Base-by-base conservation (phyloP, 2,888 invertebrate genomes). In the Cheilosia grossa region DNA sequence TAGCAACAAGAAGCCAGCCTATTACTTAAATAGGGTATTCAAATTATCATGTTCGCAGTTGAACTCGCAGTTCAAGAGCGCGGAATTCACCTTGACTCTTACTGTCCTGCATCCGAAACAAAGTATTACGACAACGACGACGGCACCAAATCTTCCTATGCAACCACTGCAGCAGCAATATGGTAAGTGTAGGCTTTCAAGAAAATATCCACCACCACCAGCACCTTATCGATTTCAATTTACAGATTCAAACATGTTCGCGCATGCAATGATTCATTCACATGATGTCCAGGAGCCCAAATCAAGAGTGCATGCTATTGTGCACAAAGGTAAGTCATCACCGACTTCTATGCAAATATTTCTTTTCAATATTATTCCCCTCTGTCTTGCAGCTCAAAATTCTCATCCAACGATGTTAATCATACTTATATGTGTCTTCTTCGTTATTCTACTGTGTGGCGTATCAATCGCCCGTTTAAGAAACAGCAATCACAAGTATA, bases 1-100 rank as follows among this genome's bases (percentile, higher is more conserved):
- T 93, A 97, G 97, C 91, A 99, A 99, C 93, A 96, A 96, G 89
- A 98, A 98, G 91, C 98, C 99, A 3, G 98, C 98, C 10, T 98
- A 98, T 92, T 98, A 98, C 91, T 93, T 98, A 87, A 98, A 98
- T 93, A 95, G 98, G 87, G 98, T 97, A 27, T 99, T 99, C 93
- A 98, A 98, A 90, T 94, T 99, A 61, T 96, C 97, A 82, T 99
- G 99, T 93, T 97, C 98, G 0, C 98, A 98, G 92, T 94, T 98
- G 82, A 97, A 96, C 92, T 98, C 98, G 3, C 94, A 98, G 63
- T 98, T 98, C 92, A 96, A 97, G 88, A 98, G 98, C 93, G 98
- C 98, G 92, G 98, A 98, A 93, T 98, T 98, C 91, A 96, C 97
- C 70, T 97, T 98, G 91, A 98, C 98, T 87, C 91, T 98, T 88